Evolutionary conservation across 2,113 vertebrate genomes (phyloP).

Genomic region (Carollia perspicillata): DNA sequence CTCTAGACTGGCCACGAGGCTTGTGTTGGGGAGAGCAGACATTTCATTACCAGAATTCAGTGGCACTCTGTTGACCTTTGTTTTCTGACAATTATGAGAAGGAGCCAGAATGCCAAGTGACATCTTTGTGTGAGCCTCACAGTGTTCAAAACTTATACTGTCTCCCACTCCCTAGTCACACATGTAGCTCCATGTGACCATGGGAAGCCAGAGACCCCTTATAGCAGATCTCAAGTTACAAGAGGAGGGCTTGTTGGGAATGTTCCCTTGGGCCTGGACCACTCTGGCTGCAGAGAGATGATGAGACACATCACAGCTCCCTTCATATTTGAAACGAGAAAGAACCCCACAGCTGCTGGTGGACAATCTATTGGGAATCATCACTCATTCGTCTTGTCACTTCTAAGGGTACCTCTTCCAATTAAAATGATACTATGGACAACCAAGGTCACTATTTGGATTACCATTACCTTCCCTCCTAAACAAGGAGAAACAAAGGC

Average conservation of each 20-base stretch:
- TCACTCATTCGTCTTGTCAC: not conserved
- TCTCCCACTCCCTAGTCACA: not conserved
- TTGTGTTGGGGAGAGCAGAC: slow-evolving; percentile 11
- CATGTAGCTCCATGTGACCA: not conserved
- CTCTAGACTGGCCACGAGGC: not conserved
- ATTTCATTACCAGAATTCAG: slow-evolving; percentile 45
- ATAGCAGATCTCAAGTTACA: not conserved
- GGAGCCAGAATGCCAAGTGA: not conserved
- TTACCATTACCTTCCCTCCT: not conserved
- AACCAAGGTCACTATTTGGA: not conserved
- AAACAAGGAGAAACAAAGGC: not conserved
- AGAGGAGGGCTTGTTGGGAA: not conserved
- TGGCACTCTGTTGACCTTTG: not conserved
- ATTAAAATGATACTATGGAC: not conserved
- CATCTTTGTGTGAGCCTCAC: not conserved
- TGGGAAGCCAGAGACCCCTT: not conserved
- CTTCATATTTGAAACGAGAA: not conserved
- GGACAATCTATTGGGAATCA: not conserved
- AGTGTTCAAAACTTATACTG: not conserved
- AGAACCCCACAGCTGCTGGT: not conserved
- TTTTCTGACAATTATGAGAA: slow-evolving; percentile 32
- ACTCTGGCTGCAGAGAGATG: not conserved
- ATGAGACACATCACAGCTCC: not conserved
- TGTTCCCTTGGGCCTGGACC: no score
- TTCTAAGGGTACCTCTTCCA: not conserved